Conservation (phyloP, 2,888 invertebrate species). For the Phengaris arion region DNA sequence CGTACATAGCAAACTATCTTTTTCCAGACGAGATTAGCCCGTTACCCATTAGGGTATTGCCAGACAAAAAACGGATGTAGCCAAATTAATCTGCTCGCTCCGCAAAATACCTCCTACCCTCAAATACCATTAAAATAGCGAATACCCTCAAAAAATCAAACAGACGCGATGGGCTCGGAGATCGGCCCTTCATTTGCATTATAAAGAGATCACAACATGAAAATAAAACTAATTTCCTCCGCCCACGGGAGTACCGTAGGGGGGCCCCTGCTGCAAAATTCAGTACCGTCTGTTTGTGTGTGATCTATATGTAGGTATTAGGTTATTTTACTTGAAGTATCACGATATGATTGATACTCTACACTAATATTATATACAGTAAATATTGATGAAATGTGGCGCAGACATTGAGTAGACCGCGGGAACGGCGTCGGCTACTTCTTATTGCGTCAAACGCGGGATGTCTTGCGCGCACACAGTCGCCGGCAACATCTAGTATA, state of each 20-base stretch:
- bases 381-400: too few species aligned
- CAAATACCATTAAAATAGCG: not conserved
- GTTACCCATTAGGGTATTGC: not conserved
- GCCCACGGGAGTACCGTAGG: not conserved
- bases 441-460: too few species aligned
- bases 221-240: slow-evolving; percentile 20
- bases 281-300: not conserved
- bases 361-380: too few species aligned
- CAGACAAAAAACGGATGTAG: not conserved
- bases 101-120: not conserved
- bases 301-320: not conserved
- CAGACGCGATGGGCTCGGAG: not conserved
- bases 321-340: too few species aligned
- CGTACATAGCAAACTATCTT: too few species aligned
- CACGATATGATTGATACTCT: too few species aligned
- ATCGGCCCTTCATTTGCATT: slow-evolving; percentile 19
- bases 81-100: slow-evolving; percentile 1
- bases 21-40: not conserved
- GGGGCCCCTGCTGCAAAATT: not conserved
- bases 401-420: too few species aligned
- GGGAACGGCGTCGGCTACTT: too few species aligned
- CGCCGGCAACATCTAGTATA: too few species aligned
- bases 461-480: too few species aligned
- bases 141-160: slow-evolving; percentile 17
- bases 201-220: slow-evolving; percentile 19